Conservation (phyloP, 2,888 invertebrate species). For the Heteromyza rotundicornis region DNA sequence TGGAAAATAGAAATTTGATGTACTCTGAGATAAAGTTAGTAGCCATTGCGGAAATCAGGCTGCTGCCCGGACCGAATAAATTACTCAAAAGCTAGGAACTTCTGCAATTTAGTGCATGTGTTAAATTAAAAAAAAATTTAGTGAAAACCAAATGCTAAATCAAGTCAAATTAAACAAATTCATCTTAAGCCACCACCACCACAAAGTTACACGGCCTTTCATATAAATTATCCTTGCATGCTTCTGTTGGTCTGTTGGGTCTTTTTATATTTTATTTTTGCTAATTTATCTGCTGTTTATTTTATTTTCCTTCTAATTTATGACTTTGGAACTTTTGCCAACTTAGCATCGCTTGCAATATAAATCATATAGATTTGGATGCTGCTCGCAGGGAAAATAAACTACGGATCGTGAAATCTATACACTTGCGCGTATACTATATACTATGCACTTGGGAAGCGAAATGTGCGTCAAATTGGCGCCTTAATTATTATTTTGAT, state of each 20-base stretch:
- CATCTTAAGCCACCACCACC: background rate
- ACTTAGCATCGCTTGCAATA: slow-evolving; percentile 22
- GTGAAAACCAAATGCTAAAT: too few relatives aligned
- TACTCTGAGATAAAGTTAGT: too few relatives aligned
- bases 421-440: slow-evolving; percentile 5
- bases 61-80: too few relatives aligned
- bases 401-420: slow-evolving; percentile 24
- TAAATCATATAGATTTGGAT: slow-evolving; percentile 27
- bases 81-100: too few relatives aligned
- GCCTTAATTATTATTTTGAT: slow-evolving; percentile 36
- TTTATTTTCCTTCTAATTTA: slow-evolving; percentile 7
- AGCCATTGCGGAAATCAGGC: too few relatives aligned
- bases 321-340: slow-evolving; percentile 21
- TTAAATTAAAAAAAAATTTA: too few relatives aligned
- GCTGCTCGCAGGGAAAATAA: background rate
- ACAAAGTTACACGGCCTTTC: background rate
- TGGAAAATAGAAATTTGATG: too few relatives aligned
- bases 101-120: too few relatives aligned
- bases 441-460: slow-evolving; percentile 3
- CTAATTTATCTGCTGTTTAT: slow-evolving; percentile 1
- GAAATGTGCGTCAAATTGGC: slow-evolving; percentile 37
- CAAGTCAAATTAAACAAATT: too few relatives aligned
- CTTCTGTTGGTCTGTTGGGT: background rate
- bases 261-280: background rate
- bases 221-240: background rate